These are phyloP conservation scores for Acyrthosiphon pisum DNA, from an alignment of 1,140 invertebrate genomes.

Conservation along the genomic window DNA sequence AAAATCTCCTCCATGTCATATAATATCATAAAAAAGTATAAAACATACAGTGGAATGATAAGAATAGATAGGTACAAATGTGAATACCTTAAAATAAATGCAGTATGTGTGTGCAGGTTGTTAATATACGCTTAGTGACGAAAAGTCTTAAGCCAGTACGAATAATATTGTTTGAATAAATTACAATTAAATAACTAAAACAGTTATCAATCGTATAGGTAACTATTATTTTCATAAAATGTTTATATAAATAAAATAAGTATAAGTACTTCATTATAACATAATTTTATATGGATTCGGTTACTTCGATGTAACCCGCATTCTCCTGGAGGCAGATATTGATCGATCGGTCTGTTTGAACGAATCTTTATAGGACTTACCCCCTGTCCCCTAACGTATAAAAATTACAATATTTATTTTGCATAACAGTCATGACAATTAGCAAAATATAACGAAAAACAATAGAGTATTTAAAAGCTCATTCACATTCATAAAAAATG, in stretches of 20 bases:
- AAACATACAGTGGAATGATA: too few species aligned
- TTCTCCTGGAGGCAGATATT: background rate
- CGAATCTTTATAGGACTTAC: too few species aligned
- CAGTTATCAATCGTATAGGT: too few species aligned
- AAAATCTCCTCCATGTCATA: background rate
- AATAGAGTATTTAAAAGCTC: background rate
- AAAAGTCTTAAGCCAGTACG: background rate
- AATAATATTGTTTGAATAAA: background rate
- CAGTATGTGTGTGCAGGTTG: too few species aligned
- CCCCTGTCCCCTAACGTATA: background rate
- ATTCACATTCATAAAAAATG: background rate
- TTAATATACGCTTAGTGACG: too few species aligned
- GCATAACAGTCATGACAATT: background rate
- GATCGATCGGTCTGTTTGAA: too few species aligned
- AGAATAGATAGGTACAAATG: too few species aligned
- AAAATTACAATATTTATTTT: background rate
- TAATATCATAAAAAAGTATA: background rate
- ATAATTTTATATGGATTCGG: background rate
- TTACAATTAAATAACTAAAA: background rate
- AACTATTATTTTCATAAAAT: too few species aligned
- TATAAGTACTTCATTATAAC: background rate
- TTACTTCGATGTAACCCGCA: background rate
- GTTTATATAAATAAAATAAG: too few species aligned
- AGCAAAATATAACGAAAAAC: background rate
- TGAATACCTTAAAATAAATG: too few species aligned